Evolutionary conservation across 2,797 vertebrate species (phyloP), one percentile per base, ranked within the genome.

Genomic region (Etheostoma nigrum): DNA sequence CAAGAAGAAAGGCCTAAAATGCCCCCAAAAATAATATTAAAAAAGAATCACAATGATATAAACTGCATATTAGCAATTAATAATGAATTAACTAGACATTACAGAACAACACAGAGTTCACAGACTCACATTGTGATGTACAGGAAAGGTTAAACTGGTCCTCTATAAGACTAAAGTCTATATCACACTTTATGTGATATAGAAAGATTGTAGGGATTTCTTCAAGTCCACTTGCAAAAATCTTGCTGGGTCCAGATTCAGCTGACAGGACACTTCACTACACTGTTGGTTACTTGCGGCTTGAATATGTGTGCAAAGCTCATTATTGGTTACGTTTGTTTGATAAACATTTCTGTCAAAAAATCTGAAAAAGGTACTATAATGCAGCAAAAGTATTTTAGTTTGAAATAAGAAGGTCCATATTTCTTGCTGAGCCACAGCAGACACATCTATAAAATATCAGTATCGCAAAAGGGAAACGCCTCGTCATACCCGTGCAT

Each of bases 361-460:
- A 40, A 40, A 25, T 27, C 19, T 18, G 47, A 21, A 27, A 30
- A 51, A 11, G 5, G 5, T 40, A 40, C 36, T 10, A 33, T 2
- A 11, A 33, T 1, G 66, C 36, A 18, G 58, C 2, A 23, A 36
- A 19, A 1, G 6, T 44, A 6, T 45, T n/a, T n/a, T 9, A 1
- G 16, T 64, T 70, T 85, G 77, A 84, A 78, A 77, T 72, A 67
- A 74, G 27, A 66, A 6, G 67, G 73, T 58, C 36, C 21, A 23
- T 48, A 6, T 53, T 48, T 33, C 21, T 54, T 1, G 4, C 25
- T 33, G 51, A 65, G 42, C 42, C 55, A 36, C 51, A 12, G 54
- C 68, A 74, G 53, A 60, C 36, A 14, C 8, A 30, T 58, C 13
- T 6, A 11, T 45, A 33, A 68, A 64, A 66, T 14, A 59, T 14